phyloP scores from a whole-genome alignment of 2,113 vertebrate species.

The Triplophysa dalaica region DNA sequence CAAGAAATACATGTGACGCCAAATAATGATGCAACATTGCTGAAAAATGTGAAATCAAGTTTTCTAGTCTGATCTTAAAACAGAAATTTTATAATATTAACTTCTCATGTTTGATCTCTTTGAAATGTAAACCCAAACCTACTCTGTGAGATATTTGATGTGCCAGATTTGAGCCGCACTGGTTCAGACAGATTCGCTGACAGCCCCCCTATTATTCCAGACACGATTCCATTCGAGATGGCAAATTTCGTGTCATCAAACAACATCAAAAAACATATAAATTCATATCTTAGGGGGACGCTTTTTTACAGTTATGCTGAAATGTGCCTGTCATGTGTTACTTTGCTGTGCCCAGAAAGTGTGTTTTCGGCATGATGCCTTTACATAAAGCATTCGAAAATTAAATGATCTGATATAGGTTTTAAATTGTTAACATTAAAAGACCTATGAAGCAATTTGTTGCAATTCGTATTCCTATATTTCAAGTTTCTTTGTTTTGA shows the following conservation, averaged over 20 bases:
- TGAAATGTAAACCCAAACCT: conserved; percentile 50
- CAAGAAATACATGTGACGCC: conserved; percentile 41
- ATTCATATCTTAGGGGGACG: conserved; percentile 39
- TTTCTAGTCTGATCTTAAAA: conserved; percentile 58
- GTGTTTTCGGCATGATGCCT: background rate
- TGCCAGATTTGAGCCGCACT: conserved; percentile 64
- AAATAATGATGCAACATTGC: conserved; percentile 62
- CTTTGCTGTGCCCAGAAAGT: background rate
- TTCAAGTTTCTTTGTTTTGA: no score
- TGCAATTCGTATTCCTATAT: background rate
- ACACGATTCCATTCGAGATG: conserved; percentile 53
- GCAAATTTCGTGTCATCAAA: conserved; percentile 56
- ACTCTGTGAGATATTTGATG: conserved; percentile 65
- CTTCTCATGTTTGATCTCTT: conserved; percentile 65
- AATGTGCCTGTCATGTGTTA: background rate
- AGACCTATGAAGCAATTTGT: background rate
- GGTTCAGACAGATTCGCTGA: conserved; percentile 50
- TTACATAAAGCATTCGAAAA: background rate
- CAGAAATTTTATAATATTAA: conserved; percentile 46
- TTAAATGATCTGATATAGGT: background rate
- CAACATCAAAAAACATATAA: conserved; percentile 62
- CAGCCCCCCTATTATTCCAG: conserved; percentile 49
- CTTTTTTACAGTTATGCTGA: background rate
- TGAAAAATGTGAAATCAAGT: conserved; percentile 58
- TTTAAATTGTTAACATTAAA: background rate